phyloP scores from a whole-genome alignment of 2,113 vertebrate species.

The Stictonetta naevosa region DNA sequence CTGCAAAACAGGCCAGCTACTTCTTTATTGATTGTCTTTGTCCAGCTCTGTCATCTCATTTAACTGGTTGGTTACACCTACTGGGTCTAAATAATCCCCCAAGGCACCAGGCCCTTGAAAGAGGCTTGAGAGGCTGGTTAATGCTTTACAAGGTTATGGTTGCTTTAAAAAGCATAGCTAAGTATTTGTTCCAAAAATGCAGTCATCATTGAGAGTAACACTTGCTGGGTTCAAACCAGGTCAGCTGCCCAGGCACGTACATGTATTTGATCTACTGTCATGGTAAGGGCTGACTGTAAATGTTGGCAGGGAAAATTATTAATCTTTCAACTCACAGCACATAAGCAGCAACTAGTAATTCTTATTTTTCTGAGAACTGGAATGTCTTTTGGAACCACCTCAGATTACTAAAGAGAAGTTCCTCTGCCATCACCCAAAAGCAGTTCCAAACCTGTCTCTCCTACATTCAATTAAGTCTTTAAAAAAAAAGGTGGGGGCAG shows the following conservation, averaged over 20 bases:
- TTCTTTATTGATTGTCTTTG: neutral
- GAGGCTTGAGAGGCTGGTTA: neutral
- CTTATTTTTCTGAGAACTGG: slow-evolving; percentile 65
- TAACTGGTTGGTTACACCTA: neutral
- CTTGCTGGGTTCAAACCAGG: slow-evolving; percentile 57
- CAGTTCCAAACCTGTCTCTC: slow-evolving; percentile 40
- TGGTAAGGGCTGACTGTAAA: slow-evolving; percentile 26
- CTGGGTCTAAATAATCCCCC: neutral
- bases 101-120: neutral
- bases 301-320: slow-evolving; percentile 50
- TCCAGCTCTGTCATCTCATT: neutral
- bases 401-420: slow-evolving; percentile 29
- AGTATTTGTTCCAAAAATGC: slow-evolving; percentile 41
- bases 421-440: neutral
- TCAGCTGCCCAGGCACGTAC: slow-evolving; percentile 52
- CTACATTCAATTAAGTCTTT: neutral
- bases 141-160: slow-evolving; percentile 3
- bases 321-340: slow-evolving; percentile 46
- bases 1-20: neutral
- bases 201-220: neutral
- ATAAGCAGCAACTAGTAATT: slow-evolving; percentile 40
- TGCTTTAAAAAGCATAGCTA: slow-evolving; percentile 31
- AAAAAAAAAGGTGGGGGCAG: neutral
- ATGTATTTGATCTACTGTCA: slow-evolving; percentile 34
- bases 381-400: slow-evolving; percentile 43